These are phyloP conservation scores for Syngnathoides biaculeatus DNA, from an alignment of 2,113 vertebrate species.

Conservation along the genomic window DNA sequence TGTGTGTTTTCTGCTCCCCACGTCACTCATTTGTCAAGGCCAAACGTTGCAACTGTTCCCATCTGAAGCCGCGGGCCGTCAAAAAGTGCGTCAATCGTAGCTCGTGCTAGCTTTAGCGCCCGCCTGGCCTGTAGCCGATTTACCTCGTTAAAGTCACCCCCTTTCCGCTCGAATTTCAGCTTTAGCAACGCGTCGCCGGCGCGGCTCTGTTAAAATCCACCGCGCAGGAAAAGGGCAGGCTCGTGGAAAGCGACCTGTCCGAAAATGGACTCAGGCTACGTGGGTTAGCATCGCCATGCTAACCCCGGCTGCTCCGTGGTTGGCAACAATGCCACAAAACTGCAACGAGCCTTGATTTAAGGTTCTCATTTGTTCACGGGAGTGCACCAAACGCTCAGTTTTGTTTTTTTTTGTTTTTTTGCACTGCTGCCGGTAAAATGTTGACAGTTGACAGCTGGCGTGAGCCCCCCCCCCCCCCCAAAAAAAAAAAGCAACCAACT, in stretches of 20 bases:
- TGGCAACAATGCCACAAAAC: constrained; percentile 14
- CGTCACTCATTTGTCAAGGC: not conserved
- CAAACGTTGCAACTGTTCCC: not conserved
- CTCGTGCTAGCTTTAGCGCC: not conserved
- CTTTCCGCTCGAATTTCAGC: not conserved
- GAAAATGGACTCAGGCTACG: constrained; percentile 30
- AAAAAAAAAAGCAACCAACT: constrained; percentile 6
- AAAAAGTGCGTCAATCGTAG: not conserved
- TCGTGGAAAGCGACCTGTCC: constrained; percentile 34
- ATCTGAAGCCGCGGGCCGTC: not conserved
- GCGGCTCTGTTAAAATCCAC: not conserved
- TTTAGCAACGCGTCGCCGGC: not conserved
- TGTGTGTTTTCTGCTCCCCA: constrained; percentile 3
- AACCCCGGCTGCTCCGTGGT: constrained; percentile 20
- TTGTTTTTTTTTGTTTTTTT: no score
- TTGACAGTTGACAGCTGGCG: constrained; percentile 46
- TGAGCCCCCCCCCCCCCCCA: constrained; percentile 8
- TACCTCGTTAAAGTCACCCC: not conserved
- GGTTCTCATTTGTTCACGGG: not conserved
- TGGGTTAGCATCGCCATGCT: constrained; percentile 43
- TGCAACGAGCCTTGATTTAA: not conserved
- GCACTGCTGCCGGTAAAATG: not conserved
- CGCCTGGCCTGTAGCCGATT: not conserved
- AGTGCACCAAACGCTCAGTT: rapidly evolving
- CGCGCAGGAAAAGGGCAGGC: not conserved